Evolutionary conservation across 2,888 invertebrate genomes (phyloP), one percentile per base, ranked within the genome.

Genomic region (Anarsia innoxiella): DNA sequence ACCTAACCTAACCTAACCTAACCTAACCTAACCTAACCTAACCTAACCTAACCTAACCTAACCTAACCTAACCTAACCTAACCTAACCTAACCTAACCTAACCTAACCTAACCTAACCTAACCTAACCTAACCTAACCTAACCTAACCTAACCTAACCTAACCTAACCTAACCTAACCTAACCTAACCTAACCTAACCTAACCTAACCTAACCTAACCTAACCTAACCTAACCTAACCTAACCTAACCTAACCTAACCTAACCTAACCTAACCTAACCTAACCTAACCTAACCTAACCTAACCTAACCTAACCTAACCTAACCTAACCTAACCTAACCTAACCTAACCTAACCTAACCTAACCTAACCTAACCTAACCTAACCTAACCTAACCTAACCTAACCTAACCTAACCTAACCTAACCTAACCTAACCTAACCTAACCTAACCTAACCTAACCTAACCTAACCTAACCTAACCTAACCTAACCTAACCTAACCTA

Each of bases 1-100:
- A 42, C 45, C 45, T 40, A 42, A 45, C 42, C 45, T 40, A 41
- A 41, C 41, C 44, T 41, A 41, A 41, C 44, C 35, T 35, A 39
- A 34, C 39, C 39, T 39, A 39, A 39, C 39, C 39, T 39, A 39
- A 39, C 39, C 39, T 39, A 39, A 39, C 39, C 39, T 39, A 39
- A 39, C 39, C 39, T 39, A 39, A 39, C 39, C 39, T 39, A 39
- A 39, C 39, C 37, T 42, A 40, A 39, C 39, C 39, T 39, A 39
- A 39, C 39, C 39, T 39, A 39, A 39, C 39, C 39, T 39, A 39
- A 39, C 39, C 39, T 39, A 39, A 39, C 33, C 33, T 29, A 36
- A 34, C 41, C 35, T 34, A 41, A 34, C 37, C 36, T 31, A 41
- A 31, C 41, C 31, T 31, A 37, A 34, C 41, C 36, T 31, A 37